Base-by-base conservation (phyloP, 2,113 vertebrate species). In the Poeciliopsis turrubarensis region DNA sequence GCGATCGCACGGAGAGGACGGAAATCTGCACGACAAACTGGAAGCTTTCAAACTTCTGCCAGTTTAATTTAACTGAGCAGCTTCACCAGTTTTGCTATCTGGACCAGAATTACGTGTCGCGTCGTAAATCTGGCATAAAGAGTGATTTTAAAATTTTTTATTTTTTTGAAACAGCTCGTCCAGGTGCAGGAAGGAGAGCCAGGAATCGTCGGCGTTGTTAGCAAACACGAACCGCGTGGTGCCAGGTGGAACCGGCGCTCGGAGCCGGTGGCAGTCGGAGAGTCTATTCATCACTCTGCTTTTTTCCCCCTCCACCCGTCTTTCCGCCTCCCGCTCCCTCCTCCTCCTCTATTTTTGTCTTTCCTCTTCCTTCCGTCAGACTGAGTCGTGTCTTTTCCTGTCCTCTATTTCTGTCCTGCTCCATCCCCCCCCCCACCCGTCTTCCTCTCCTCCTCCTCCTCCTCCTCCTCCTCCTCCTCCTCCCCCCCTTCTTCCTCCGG, bases 401-500 rank as follows among this genome's bases (percentile, higher is more conserved):
- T 90, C 90, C 89, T 78, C 88, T 91, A 88, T 86, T 87, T 88
- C 89, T 73, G 83, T 78, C 89, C 87, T 71, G 82, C 89, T 87
- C 88, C 90, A 87, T 89, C 87, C 84, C 83, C 76, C 77, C 77
- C 75, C 84, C 83, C 76, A 75, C 77, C 75, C 67, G 22, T 85
- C 78, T 79, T 81, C 77, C 67, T 79, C 69, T 75, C 73, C 41
- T 60, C 66, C 31, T 29, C 29, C 29, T 29, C 29, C 29, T 29
- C 29, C 29, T 29, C 29, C 29, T 29, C 29, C 41, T 60, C 66
- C 31, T 29, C 29, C 29, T 29, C 29, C 29, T 29, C 29, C 29
- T 29, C 29, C 29, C 69, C 75, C 65, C 25, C 62, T 63, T 39
- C 68, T 63, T 44, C 70, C 70, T 69, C 12, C 65, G 68, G 83